Conservation (phyloP, 2,888 invertebrate genomes). For the Isoperla grammatica region DNA sequence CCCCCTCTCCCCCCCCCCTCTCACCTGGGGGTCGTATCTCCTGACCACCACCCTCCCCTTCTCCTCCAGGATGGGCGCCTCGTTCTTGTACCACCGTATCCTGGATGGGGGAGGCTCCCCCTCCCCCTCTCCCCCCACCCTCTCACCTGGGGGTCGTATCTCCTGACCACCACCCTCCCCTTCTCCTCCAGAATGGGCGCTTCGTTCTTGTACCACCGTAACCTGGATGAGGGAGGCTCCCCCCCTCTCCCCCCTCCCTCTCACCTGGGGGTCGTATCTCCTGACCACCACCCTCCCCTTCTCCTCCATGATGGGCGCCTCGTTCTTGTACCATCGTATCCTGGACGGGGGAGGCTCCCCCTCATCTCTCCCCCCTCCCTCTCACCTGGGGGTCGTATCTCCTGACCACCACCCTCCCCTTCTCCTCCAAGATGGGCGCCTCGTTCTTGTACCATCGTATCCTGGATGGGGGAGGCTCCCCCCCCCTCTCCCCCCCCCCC, state of each 20-base stretch:
- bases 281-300: slow-evolving; percentile 44
- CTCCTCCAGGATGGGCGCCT: too few species aligned
- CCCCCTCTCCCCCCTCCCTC: too few species aligned
- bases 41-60: too few species aligned
- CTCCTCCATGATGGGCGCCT: slow-evolving; percentile 46
- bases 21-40: too few species aligned
- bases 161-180: slow-evolving; percentile 44
- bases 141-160: slow-evolving; percentile 41
- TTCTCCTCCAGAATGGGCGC: slow-evolving; percentile 46
- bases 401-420: slow-evolving; percentile 44
- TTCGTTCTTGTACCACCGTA: slow-evolving; percentile 59
- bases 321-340: slow-evolving; percentile 59
- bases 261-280: slow-evolving; percentile 41
- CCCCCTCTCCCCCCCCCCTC: too few species aligned
- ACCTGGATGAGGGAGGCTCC: slow-evolving; percentile 51
- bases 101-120: too few species aligned
- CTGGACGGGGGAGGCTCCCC: slow-evolving; percentile 53
- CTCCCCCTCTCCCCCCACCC: too few species aligned
- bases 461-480: slow-evolving; percentile 51
- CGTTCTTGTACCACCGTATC: too few species aligned
- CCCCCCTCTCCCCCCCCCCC: slow-evolving; percentile 61
- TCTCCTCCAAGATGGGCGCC: slow-evolving; percentile 46
- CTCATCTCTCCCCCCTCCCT: too few species aligned
- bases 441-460: slow-evolving; percentile 59
- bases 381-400: slow-evolving; percentile 41